Evolutionary conservation across 2,113 vertebrate species (phyloP).

Genomic region (Pleuronectes platessa): DNA sequence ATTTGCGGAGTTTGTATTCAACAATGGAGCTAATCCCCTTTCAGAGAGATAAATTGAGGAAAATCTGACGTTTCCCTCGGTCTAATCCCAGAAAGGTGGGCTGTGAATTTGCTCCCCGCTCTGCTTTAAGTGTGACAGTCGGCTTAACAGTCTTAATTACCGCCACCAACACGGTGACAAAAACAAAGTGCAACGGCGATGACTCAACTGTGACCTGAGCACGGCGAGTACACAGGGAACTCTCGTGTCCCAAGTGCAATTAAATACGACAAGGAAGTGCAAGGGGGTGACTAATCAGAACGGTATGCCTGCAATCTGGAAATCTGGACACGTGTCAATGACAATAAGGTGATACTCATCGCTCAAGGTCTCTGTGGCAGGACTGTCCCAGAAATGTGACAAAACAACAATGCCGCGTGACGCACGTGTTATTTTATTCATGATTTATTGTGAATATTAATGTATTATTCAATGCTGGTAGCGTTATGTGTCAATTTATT

Average conservation of each 20-base stretch:
- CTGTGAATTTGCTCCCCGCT: too few species aligned
- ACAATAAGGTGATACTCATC: not conserved
- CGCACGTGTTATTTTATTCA: too few species aligned
- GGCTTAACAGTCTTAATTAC: not conserved
- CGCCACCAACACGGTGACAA: not conserved
- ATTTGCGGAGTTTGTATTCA: too few species aligned
- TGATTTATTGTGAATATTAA: too few species aligned
- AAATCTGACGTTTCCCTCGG: too few species aligned
- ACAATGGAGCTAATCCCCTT: too few species aligned
- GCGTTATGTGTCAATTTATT: too few species aligned
- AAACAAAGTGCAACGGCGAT: not conserved
- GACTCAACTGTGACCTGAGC: not conserved
- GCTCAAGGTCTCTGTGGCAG: not conserved
- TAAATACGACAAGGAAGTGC: not conserved
- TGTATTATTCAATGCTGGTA: too few species aligned
- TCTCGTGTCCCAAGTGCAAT: not conserved
- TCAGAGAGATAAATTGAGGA: not conserved
- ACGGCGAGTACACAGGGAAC: not conserved
- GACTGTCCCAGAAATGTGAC: not conserved
- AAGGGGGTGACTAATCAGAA: not conserved
- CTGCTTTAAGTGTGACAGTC: not conserved
- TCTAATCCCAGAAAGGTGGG: too few species aligned
- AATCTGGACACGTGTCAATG: not conserved
- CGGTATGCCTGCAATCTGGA: not conserved
- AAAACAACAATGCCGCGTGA: not conserved